phyloP scores from a whole-genome alignment of 2,113 vertebrate genomes.

The Cololabis saira region DNA sequence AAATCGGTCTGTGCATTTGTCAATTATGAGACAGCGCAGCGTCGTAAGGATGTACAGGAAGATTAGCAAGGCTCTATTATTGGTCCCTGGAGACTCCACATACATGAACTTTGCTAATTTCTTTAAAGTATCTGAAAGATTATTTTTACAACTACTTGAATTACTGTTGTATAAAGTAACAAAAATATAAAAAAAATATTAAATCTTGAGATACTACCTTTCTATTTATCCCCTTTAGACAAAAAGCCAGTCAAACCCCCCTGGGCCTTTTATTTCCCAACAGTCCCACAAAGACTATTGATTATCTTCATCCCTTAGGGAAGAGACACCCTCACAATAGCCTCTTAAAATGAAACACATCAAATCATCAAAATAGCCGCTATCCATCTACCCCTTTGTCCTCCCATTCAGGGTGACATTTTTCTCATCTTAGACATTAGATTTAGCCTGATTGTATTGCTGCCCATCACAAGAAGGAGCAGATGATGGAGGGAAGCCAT shows the following conservation, averaged over 20 bases:
- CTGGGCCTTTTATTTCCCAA: conserved; percentile 4
- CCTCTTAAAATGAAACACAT: conserved; percentile 64
- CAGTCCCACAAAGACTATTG: conserved; percentile 29
- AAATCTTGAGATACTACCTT: neutral
- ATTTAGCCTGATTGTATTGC: conserved; percentile 63
- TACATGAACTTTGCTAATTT: too few species aligned
- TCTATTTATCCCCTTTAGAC: conserved; percentile 28
- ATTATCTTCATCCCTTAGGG: conserved; percentile 55
- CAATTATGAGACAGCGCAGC: too few species aligned
- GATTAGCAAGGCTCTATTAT: too few species aligned
- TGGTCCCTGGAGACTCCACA: too few species aligned
- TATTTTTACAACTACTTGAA: too few species aligned
- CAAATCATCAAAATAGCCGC: conserved; percentile 51
- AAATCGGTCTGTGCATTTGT: too few species aligned
- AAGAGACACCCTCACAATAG: conserved; percentile 35
- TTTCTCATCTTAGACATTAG: conserved; percentile 83
- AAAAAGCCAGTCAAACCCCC: conserved; percentile 8
- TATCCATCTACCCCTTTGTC: conserved; percentile 23
- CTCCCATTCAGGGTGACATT: conserved; percentile 57
- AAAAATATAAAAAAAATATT: too few species aligned
- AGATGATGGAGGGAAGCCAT: neutral
- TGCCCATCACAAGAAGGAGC: conserved; percentile 49
- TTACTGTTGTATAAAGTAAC: too few species aligned
- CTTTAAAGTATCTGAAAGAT: too few species aligned
- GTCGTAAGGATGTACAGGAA: too few species aligned